Percentiles rank a stretch among this genome's conserved stretches.
Conservation (phyloP, 2,113 vertebrate species). For the Odocoileus hemionus region DNA sequence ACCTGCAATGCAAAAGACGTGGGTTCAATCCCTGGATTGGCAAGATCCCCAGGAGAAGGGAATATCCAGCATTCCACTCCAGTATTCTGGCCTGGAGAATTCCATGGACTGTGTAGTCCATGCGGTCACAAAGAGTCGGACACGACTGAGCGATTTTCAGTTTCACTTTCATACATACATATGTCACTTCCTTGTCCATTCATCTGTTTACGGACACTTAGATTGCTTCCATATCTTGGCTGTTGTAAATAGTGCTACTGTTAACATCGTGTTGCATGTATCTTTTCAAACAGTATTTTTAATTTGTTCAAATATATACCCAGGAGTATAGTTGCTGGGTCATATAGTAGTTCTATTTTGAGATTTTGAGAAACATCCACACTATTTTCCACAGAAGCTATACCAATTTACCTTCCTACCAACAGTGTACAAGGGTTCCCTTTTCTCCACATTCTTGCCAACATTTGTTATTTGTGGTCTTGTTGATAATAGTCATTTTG, state of each 20-base stretch:
- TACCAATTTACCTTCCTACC: background rate
- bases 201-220: background rate
- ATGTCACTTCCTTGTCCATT: background rate
- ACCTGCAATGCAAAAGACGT: background rate
- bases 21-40: background rate
- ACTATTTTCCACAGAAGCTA: background rate
- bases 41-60: background rate
- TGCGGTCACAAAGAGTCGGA: background rate
- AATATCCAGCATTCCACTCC: background rate
- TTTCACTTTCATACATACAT: rapidly evolving
- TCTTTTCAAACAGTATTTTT: background rate
- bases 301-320: background rate
- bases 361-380: background rate
- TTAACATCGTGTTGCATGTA: background rate
- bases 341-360: background rate
- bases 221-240: background rate
- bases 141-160: rapidly evolving
- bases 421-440: background rate
- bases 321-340: background rate
- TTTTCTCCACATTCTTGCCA: background rate
- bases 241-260: background rate
- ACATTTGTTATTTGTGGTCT: background rate
- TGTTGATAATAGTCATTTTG: background rate
- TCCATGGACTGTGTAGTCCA: background rate
- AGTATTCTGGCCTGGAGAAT: background rate